Evolutionary conservation across 2,113 vertebrate genomes (phyloP).

Genomic region (Nyctereutes procyonoides): DNA sequence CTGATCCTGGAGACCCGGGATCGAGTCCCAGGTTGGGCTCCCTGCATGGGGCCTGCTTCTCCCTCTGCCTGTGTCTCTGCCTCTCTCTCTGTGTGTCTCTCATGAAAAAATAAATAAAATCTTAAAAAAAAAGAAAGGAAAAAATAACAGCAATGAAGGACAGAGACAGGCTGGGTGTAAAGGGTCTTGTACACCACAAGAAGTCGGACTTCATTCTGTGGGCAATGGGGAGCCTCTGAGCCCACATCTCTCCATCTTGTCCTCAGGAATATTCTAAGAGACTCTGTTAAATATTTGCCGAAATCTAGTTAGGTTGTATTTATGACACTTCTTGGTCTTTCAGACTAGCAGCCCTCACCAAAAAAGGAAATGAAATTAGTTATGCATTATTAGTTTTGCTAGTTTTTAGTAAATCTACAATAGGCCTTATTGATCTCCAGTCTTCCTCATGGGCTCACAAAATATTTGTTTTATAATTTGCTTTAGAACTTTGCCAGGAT

Average conservation of each 20-base stretch:
- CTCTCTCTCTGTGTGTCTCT: no score
- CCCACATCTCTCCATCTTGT: conserved; percentile 32
- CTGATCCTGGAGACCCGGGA: no score
- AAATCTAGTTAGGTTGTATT: conserved; percentile 58
- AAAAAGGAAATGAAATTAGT: conserved; percentile 67
- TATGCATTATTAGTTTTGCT: conserved; percentile 26
- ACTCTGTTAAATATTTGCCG: conserved; percentile 59
- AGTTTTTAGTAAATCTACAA: conserved; percentile 34
- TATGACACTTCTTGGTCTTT: conserved; percentile 61
- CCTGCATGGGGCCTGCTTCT: no score
- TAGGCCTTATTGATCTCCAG: neutral
- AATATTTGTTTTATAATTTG: neutral
- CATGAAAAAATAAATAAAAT: no score
- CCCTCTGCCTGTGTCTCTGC: no score
- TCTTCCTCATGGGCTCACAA: neutral
- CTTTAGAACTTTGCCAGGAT: conserved; percentile 16
- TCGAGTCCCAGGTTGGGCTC: no score
- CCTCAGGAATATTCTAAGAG: conserved; percentile 53
- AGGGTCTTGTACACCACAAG: neutral
- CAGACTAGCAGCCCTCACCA: conserved; percentile 59
- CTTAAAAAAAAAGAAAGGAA: neutral
- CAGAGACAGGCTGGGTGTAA: neutral
- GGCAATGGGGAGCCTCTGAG: conserved; percentile 41
- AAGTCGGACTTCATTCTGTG: conserved; percentile 11
- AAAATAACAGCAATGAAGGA: neutral